Evolutionary conservation across 1,140 invertebrate genomes (phyloP), one percentile per base, ranked within the genome.

Genomic region (Meloidogyne exigua): DNA sequence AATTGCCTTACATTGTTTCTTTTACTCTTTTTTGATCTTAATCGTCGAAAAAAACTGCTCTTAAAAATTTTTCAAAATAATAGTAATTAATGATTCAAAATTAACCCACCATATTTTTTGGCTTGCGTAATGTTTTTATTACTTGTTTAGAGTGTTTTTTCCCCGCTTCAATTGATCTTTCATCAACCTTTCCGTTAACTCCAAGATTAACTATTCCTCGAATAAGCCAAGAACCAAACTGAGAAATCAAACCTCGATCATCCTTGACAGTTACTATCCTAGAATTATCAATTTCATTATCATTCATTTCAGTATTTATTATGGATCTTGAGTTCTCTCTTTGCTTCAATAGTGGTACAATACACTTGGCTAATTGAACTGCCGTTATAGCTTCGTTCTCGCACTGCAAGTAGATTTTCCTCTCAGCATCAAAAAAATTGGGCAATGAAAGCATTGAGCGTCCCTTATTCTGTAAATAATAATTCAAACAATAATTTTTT

Each of bases 291-390:
- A 12, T 5, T 44, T n/a, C 26, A 63, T 75, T 57, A 15, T 75
- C 65, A 26, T 15, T 32, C 75, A 18, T 75, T 28, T 18, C n/a
- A 15, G n/a, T 4, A 32, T 36, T 21, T 69, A 26, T 12, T 28
- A 9, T 36, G 2, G 28, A 32, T 13, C 23, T 75, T 67, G 15
- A 5, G 21, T 39, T 23, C 23, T 75, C 74, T 76, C 25, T 68
- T 44, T 44, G 39, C 21, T 70, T 74, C 13, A 75, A n/a, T 11
- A 74, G 18, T 25, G 74, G 70, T 4, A 74, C 74, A 62, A 75
- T 64, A 62, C 74, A 75, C 21, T 39, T 75, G 13, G 74, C 74
- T 64, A 75, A 26, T 36, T 69, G 74, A 26, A 44, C 18, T 32
- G 65, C 12, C 2, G 74, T 39, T 12, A 13, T 15, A 13, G 74